These are phyloP conservation scores for Orthochromis malagaraziensis DNA, from an alignment of 2,113 vertebrate genomes.

Conservation along the genomic window DNA sequence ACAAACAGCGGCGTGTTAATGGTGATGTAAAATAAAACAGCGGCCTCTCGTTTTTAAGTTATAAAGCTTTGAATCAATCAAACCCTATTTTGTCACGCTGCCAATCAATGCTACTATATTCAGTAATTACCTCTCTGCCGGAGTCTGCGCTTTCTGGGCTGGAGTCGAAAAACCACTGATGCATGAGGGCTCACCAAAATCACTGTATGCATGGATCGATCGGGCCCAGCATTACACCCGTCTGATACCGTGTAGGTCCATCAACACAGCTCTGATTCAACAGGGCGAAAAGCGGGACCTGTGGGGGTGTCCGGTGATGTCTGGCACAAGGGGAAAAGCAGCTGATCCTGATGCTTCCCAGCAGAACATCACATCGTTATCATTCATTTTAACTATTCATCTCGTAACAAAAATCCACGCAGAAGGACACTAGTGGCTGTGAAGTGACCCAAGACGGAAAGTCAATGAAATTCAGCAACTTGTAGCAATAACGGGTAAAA, in stretches of 20 bases:
- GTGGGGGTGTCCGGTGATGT: fast-evolving
- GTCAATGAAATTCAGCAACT: background rate
- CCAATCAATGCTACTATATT: background rate
- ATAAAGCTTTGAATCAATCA: background rate
- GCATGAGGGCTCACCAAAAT: background rate
- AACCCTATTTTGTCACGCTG: background rate
- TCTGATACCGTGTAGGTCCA: background rate
- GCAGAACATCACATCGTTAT: background rate
- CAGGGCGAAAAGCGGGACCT: fast-evolving
- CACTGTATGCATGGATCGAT: background rate
- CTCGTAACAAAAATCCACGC: background rate
- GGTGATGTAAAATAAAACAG: background rate
- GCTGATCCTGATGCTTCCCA: background rate
- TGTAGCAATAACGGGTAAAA: background rate
- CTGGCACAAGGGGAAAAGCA: fast-evolving
- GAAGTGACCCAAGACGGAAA: fast-evolving
- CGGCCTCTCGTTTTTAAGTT: background rate
- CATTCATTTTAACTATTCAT: background rate
- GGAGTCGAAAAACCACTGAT: background rate
- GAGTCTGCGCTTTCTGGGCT: background rate
- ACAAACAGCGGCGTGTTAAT: background rate
- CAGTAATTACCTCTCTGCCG: background rate
- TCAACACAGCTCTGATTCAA: background rate
- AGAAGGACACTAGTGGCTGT: background rate
- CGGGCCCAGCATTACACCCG: background rate